These are phyloP conservation scores for Aphidius colemani DNA, from an alignment of 2,888 invertebrate genomes.

Conservation along the genomic window DNA sequence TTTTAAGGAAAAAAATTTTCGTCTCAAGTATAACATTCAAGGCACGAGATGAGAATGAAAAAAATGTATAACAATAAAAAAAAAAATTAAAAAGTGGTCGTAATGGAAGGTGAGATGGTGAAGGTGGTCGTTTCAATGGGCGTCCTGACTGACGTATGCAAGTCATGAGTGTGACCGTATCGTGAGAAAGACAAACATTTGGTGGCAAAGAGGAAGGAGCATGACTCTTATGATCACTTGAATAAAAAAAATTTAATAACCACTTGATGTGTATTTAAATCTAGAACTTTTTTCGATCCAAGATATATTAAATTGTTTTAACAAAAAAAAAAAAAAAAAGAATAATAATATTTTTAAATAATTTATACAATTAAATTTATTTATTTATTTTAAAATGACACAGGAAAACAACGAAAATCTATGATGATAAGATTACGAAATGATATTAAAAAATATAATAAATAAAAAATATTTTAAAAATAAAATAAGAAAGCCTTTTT, in stretches of 20 bases:
- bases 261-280: too few species aligned
- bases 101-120: background rate
- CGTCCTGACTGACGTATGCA: constrained; percentile 45
- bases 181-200: constrained; percentile 57
- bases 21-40: constrained; percentile 11
- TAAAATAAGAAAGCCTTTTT: background rate
- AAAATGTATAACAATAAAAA: background rate
- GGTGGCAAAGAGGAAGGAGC: constrained; percentile 23
- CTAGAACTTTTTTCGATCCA: background rate
- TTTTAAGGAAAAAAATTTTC: background rate
- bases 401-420: too few species aligned
- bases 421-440: too few species aligned
- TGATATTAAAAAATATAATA: too few species aligned
- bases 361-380: too few species aligned
- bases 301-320: background rate
- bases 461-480: too few species aligned
- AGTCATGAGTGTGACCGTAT: constrained; percentile 57
- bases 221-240: constrained; percentile 14
- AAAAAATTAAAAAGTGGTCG: constrained; percentile 20
- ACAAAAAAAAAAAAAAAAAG: too few species aligned
- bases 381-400: too few species aligned
- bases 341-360: too few species aligned
- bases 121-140: constrained; percentile 8
- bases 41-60: too few species aligned
- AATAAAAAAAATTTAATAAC: background rate